Evolutionary conservation across 2,888 invertebrate genomes (phyloP).

Genomic region (Arctia plantaginis): DNA sequence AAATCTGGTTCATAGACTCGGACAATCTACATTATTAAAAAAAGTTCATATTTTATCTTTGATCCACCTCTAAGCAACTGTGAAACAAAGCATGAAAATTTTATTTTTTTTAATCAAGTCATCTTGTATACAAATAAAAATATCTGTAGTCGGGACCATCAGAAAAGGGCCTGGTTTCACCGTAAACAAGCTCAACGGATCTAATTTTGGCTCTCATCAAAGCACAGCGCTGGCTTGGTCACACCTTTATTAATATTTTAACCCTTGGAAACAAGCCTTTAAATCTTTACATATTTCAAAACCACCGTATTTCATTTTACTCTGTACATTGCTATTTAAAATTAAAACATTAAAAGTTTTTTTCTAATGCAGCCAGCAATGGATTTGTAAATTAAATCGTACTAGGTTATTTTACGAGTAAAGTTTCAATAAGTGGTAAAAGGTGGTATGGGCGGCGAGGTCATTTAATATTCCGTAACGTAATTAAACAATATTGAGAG

Average conservation of each 20-base stretch:
- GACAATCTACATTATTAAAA: too few relatives aligned
- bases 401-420: neutral
- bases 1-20: too few relatives aligned
- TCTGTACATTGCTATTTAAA: slow-evolving; percentile 19
- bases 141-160: slow-evolving; percentile 8
- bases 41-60: neutral
- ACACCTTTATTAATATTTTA: slow-evolving; percentile 61
- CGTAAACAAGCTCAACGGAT: slow-evolving; percentile 55
- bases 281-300: slow-evolving; percentile 24
- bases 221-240: slow-evolving; percentile 44
- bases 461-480: slow-evolving; percentile 46
- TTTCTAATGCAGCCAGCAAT: slow-evolving; percentile 16
- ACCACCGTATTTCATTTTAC: neutral
- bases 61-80: neutral
- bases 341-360: neutral
- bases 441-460: slow-evolving; percentile 18
- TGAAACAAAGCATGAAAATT: neutral
- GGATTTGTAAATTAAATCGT: slow-evolving; percentile 2
- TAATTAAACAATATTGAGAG: slow-evolving; percentile 47
- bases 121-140: slow-evolving; percentile 15
- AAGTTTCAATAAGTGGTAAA: slow-evolving; percentile 22
- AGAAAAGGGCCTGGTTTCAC: slow-evolving; percentile 38
- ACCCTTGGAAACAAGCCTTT: slow-evolving; percentile 44
- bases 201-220: slow-evolving; percentile 62
- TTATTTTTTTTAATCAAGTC: neutral